A percentile compares a stretch with the other conserved stretches of the same genome.
These are phyloP conservation scores for Sebastes oblongus DNA, from an alignment of 2,797 vertebrate species.

Conservation along the genomic window DNA sequence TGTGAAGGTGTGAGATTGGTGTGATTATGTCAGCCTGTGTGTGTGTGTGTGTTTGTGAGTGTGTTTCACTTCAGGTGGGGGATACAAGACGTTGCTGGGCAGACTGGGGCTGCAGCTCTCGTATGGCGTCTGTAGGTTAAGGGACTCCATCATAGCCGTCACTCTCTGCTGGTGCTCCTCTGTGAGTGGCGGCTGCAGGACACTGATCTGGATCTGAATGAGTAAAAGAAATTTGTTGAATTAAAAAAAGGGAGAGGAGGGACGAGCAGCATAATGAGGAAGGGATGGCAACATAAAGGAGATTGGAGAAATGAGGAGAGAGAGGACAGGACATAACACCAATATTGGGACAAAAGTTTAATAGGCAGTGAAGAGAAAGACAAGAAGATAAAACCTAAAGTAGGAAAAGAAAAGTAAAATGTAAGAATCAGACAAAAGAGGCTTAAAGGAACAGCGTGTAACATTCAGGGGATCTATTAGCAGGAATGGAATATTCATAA, in stretches of 20 bases:
- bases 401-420: not conserved
- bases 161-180: conserved; percentile 59
- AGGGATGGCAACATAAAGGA: not conserved
- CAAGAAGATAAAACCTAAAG: not conserved
- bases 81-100: conserved; percentile 66
- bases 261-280: not conserved
- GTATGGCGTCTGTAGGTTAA: conserved; percentile 23
- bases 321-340: not conserved
- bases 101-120: conserved; percentile 50
- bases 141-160: conserved; percentile 59
- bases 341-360: not conserved
- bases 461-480: too few species aligned
- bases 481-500: too few species aligned
- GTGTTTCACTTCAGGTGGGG: conserved; percentile 32
- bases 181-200: conserved; percentile 38
- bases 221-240: not conserved
- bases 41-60: not conserved
- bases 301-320: not conserved
- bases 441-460: too few species aligned
- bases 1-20: not conserved
- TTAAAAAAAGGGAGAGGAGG: not conserved
- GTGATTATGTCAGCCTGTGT: not conserved
- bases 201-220: conserved; percentile 63
- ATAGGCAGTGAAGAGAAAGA: not conserved
- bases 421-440: not conserved